Evolutionary conservation across 1,140 invertebrate species (phyloP), one percentile per base, ranked within the genome.

Genomic region (Streblospio benedicti): DNA sequence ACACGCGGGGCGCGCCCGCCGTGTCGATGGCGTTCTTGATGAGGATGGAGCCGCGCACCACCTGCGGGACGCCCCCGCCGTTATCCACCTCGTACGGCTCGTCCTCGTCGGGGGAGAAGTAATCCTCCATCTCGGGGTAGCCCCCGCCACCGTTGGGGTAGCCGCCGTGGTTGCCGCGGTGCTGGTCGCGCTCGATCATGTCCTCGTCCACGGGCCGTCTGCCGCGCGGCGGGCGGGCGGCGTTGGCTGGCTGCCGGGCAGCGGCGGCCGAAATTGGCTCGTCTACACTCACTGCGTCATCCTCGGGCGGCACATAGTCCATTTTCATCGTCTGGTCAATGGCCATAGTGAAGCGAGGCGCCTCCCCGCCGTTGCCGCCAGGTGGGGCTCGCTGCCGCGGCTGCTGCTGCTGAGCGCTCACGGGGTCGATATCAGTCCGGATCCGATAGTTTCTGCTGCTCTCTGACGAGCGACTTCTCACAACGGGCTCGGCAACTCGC

Each of bases 21-120:
- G 43, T 57, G 35, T 62, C 55, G 35, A 62, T 56, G 18, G 60
- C 49, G 30, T 62, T 62, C 33, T 49, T 60, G 47, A 62, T 56
- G 23, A 62, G 55, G 28, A 62, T 62, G 14, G 12, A 44, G 18
- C 60, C 60, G 14, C 60, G 41, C n/a, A 58, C 55, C 6, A 62
- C 49, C 27, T 51, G 14, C 18, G 60, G 60, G 4, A 60, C 51
- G 18, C 30, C 9, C 4, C 6, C n/a, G n/a, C 5, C 9, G n/a
- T 9, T 32, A 6, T 53, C 25, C 6, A 5, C 9, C n/a, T 53
- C 4, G 30, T 50, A 50, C 12, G 9, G 9, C 9, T 50, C 47
- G 23, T 50, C 47, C 12, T 14, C 14, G 4, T 25, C 33, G 18
- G 27, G 32, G 25, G n/a, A n/a, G n/a, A n/a, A n/a, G n/a, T n/a